Conservation (phyloP, 2,888 invertebrate species). For the Drosophila setosimentum region DNA sequence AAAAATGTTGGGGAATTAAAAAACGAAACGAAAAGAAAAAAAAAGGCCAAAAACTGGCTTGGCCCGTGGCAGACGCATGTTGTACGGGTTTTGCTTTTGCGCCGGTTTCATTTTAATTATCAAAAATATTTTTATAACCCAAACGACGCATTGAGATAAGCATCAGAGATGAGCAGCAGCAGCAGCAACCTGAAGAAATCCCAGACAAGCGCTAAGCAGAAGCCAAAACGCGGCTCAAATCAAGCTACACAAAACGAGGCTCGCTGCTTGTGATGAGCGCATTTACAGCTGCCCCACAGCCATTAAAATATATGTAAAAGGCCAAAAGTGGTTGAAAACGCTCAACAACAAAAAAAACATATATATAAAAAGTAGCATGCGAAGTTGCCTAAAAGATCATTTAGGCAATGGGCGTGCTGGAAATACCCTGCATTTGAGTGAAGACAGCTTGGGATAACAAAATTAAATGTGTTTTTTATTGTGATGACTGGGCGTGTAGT, state of each 20-base stretch:
- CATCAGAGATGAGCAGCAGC: constrained; percentile 45
- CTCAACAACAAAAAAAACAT: constrained; percentile 1
- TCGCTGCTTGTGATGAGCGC: constrained; percentile 67
- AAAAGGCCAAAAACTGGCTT: constrained; percentile 67
- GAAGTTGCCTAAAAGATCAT: constrained; percentile 14
- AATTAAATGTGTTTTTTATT: no score
- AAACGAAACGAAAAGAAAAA: constrained; percentile 8
- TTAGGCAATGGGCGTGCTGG: background rate
- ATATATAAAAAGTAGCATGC: constrained; percentile 13
- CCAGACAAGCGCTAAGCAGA: constrained; percentile 42
- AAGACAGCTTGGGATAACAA: background rate
- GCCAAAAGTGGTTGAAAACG: constrained; percentile 57
- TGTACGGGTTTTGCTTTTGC: constrained; percentile 59
- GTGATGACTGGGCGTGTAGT: no score
- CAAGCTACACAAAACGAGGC: constrained; percentile 58
- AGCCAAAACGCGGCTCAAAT: constrained; percentile 53
- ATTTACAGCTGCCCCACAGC: constrained; percentile 69
- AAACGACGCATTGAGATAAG: constrained; percentile 56
- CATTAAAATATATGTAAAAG: constrained; percentile 77
- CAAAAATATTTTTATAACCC: constrained; percentile 76
- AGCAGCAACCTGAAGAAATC: constrained; percentile 19
- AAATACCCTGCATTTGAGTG: constrained; percentile 32
- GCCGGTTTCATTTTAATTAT: constrained; percentile 80
- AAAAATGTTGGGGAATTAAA: no score
- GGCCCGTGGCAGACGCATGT: constrained; percentile 83